These are phyloP conservation scores for Onthophagus taurus DNA, from an alignment of 1,140 invertebrate species.

Conservation along the genomic window DNA sequence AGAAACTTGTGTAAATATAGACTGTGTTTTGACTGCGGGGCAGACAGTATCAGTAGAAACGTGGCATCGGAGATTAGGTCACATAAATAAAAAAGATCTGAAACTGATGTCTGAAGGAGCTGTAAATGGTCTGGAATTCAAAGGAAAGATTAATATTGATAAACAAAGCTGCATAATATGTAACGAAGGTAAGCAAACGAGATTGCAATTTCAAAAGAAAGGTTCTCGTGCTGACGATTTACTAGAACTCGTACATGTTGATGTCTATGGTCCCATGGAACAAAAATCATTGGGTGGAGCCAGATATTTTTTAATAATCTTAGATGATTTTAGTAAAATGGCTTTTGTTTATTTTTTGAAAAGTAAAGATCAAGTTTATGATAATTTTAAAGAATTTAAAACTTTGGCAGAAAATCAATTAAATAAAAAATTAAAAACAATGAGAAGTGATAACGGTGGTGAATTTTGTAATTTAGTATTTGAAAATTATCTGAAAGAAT, in stretches of 20 bases:
- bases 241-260: constrained; percentile 27
- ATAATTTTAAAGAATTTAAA: constrained; percentile 27
- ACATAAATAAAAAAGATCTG: too few species aligned
- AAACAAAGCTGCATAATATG: background rate
- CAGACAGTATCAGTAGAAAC: too few species aligned
- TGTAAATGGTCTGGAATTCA: too few species aligned
- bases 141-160: background rate
- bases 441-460: constrained; percentile 21
- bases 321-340: constrained; percentile 36
- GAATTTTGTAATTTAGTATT: constrained; percentile 28
- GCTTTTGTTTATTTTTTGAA: constrained; percentile 33
- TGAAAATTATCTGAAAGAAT: constrained; percentile 21
- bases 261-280: constrained; percentile 11
- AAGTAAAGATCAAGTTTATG: constrained; percentile 26
- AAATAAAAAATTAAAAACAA: constrained; percentile 28
- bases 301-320: constrained; percentile 31
- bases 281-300: constrained; percentile 3
- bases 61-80: too few species aligned
- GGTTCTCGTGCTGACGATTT: background rate
- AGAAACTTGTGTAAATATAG: too few species aligned
- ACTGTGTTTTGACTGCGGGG: too few species aligned
- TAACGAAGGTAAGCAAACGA: constrained; percentile 2
- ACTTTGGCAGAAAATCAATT: constrained; percentile 27
- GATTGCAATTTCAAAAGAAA: background rate
- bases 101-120: too few species aligned